These are phyloP conservation scores for Halesus radiatus DNA, from an alignment of 1,140 invertebrate species.

Conservation along the genomic window DNA sequence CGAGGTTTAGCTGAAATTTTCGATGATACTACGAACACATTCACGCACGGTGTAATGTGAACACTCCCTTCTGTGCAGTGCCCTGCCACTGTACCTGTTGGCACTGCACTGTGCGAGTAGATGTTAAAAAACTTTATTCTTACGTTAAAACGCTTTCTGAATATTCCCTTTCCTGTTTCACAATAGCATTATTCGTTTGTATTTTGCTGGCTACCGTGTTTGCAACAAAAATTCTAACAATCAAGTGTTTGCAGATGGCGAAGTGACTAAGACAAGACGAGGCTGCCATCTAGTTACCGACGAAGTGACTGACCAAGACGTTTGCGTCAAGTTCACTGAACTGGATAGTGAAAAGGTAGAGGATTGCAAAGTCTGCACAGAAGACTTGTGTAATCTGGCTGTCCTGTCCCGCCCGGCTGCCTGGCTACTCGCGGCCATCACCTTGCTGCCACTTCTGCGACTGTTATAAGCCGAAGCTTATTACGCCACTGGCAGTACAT, in stretches of 20 bases:
- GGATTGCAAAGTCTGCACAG: background rate
- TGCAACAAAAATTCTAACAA: no score
- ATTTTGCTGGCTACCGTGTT: no score
- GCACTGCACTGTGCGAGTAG: no score
- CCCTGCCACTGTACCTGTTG: no score
- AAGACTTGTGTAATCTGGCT: constrained; percentile 3
- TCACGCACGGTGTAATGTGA: no score
- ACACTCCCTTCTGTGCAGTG: no score
- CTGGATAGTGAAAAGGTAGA: background rate
- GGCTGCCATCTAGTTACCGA: background rate
- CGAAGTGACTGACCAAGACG: background rate
- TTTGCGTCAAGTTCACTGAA: background rate
- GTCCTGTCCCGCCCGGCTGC: background rate
- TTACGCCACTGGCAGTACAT: background rate
- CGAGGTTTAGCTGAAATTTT: no score
- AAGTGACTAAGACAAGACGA: background rate
- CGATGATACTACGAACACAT: no score
- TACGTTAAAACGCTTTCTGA: no score
- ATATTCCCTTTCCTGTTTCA: no score
- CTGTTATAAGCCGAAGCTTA: background rate
- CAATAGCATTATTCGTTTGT: no score
- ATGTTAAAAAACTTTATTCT: no score
- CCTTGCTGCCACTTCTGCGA: background rate
- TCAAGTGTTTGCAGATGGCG: background rate
- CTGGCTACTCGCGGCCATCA: background rate